A percentile compares a stretch with the other conserved stretches of the same genome.
These are phyloP conservation scores for Hyposoter didymator DNA, from an alignment of 2,888 invertebrate species.

Conservation along the genomic window DNA sequence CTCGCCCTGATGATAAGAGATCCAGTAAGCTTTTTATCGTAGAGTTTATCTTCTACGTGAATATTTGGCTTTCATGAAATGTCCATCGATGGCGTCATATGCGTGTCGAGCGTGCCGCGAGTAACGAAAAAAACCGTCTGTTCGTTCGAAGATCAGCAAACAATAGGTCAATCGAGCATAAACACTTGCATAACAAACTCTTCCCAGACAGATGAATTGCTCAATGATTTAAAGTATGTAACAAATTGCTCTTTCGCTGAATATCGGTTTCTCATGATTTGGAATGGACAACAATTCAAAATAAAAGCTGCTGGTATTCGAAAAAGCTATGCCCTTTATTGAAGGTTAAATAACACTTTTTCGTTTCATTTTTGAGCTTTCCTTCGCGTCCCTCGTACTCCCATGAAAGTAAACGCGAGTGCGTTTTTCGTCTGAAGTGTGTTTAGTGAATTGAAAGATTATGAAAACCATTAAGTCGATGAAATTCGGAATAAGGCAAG, in stretches of 20 bases:
- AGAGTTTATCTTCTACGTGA: background rate
- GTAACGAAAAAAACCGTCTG: background rate
- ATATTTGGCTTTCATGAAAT: background rate
- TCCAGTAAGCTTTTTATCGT: background rate
- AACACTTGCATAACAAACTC: slow-evolving; percentile 9
- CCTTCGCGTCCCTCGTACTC: too few relatives aligned
- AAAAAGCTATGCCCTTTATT: background rate
- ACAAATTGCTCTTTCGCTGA: background rate
- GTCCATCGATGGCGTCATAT: slow-evolving; percentile 6
- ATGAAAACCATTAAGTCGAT: background rate
- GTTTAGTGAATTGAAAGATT: too few relatives aligned
- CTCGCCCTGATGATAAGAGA: background rate
- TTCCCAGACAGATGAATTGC: background rate
- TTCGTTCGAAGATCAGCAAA: slow-evolving; percentile 1
- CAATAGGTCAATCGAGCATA: slow-evolving; percentile 4
- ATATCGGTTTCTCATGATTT: background rate
- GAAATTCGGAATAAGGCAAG: background rate
- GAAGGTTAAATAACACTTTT: background rate
- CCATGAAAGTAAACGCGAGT: too few relatives aligned
- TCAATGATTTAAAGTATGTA: background rate
- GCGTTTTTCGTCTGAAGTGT: too few relatives aligned
- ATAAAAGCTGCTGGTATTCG: too few relatives aligned
- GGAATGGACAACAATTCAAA: background rate
- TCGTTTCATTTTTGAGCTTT: background rate
- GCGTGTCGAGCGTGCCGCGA: too few relatives aligned